Conservation (phyloP, 2,797 vertebrate species). For the Gymnoscopelus microlampas region DNA sequence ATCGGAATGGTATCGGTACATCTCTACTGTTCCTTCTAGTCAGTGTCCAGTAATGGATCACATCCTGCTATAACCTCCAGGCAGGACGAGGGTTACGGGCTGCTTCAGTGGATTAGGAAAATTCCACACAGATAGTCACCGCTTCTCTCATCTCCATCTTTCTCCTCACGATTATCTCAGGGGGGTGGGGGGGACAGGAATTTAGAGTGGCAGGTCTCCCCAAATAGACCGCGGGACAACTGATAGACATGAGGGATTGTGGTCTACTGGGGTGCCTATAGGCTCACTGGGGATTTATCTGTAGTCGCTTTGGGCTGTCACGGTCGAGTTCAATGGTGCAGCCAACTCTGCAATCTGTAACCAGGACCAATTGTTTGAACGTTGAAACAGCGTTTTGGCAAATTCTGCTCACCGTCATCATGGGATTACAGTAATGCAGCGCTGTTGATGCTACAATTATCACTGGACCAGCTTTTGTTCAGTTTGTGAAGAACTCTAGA, state of each 20-base stretch:
- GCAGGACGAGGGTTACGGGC: conserved; percentile 35
- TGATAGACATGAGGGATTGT: conserved; percentile 64
- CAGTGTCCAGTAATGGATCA: too few relatives aligned
- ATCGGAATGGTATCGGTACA: too few relatives aligned
- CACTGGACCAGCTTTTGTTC: conserved; percentile 3
- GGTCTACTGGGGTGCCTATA: conserved; percentile 45
- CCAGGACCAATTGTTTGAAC: neutral
- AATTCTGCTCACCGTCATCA: conserved; percentile 25
- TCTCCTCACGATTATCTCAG: conserved; percentile 73
- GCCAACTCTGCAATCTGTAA: conserved; percentile 49
- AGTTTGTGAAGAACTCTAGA: conserved; percentile 1
- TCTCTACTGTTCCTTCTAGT: too few relatives aligned
- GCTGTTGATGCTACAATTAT: conserved; percentile 8
- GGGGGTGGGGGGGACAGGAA: conserved; percentile 47
- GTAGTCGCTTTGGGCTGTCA: conserved; percentile 51
- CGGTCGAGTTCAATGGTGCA: conserved; percentile 33
- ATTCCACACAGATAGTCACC: conserved; percentile 68
- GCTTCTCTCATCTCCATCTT: conserved; percentile 59
- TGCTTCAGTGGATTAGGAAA: conserved; percentile 60
- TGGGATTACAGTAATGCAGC: conserved; percentile 21
- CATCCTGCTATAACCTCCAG: neutral
- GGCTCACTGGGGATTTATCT: conserved; percentile 57
- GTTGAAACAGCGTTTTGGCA: conserved; percentile 35
- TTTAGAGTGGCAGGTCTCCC: conserved; percentile 72
- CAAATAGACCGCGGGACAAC: conserved; percentile 74